phyloP scores from a whole-genome alignment of 1,140 invertebrate species.

The Agrilus planipennis region DNA sequence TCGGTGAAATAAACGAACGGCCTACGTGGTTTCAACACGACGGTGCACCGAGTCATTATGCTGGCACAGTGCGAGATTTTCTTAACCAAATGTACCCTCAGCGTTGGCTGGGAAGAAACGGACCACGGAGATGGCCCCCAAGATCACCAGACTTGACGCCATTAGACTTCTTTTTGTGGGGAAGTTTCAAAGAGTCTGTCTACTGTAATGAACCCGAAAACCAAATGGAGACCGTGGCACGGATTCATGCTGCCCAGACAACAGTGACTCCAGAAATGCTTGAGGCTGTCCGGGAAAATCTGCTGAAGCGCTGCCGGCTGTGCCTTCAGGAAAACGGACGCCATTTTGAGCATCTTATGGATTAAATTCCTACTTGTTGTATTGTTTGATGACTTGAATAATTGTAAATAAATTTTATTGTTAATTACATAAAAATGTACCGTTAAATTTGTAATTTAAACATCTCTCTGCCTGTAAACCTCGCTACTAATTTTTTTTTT shows the following conservation, averaged over 20 bases:
- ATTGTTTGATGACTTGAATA: no score
- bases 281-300: background rate
- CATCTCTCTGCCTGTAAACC: no score
- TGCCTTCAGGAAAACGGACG: background rate
- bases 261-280: background rate
- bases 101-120: conserved; percentile 33
- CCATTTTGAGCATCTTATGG: conserved; percentile 3
- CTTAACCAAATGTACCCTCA: conserved; percentile 29
- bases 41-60: conserved; percentile 29
- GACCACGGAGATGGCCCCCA: conserved; percentile 32
- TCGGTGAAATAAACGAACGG: no score
- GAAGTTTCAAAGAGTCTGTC: conserved; percentile 28
- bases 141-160: conserved; percentile 33
- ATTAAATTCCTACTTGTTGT: no score
- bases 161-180: conserved; percentile 35
- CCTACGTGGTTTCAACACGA: conserved; percentile 34
- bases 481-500: no score
- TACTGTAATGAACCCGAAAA: conserved; percentile 8
- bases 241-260: background rate
- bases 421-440: no score
- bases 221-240: background rate
- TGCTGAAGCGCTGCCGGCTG: background rate
- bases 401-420: no score
- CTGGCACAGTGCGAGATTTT: conserved; percentile 19
- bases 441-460: no score